A percentile compares a stretch with the other conserved stretches of the same genome.
phyloP scores from a whole-genome alignment of 1,140 invertebrate genomes.

The Halesus radiatus region DNA sequence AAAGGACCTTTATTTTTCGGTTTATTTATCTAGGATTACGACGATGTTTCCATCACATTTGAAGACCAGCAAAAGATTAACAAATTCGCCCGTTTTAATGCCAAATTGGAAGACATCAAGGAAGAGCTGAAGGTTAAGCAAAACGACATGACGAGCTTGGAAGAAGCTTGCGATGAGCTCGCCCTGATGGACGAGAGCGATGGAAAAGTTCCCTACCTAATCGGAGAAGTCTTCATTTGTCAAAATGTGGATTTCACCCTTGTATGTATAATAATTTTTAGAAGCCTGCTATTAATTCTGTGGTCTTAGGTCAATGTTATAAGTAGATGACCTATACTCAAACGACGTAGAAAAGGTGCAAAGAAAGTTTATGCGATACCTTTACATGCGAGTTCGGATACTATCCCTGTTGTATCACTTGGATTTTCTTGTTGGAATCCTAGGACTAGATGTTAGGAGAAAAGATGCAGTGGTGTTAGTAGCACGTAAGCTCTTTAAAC shows the following conservation, averaged over 20 bases:
- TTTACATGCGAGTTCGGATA: too few species aligned
- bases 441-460: too few species aligned
- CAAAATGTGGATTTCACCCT: conserved; percentile 82
- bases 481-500: too few species aligned
- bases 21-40: conserved; percentile 74
- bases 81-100: conserved; percentile 94
- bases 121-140: conserved; percentile 91
- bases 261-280: conserved; percentile 64
- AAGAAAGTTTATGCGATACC: too few species aligned
- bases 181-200: conserved; percentile 83
- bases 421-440: too few species aligned
- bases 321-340: too few species aligned
- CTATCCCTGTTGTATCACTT: too few species aligned
- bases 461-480: too few species aligned
- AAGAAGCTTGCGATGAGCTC: conserved; percentile 93
- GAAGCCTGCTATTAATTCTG: too few species aligned
- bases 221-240: conserved; percentile 92
- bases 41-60: conserved; percentile 93
- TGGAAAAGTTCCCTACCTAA: conserved; percentile 85
- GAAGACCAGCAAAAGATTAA: conserved; percentile 99
- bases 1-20: background rate
- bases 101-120: conserved; percentile 90
- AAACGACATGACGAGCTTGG: conserved; percentile 92
- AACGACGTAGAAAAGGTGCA: too few species aligned
- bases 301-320: too few species aligned